Evolutionary conservation across 2,113 vertebrate genomes (phyloP).

Genomic region (Pachypanchax playfairii): DNA sequence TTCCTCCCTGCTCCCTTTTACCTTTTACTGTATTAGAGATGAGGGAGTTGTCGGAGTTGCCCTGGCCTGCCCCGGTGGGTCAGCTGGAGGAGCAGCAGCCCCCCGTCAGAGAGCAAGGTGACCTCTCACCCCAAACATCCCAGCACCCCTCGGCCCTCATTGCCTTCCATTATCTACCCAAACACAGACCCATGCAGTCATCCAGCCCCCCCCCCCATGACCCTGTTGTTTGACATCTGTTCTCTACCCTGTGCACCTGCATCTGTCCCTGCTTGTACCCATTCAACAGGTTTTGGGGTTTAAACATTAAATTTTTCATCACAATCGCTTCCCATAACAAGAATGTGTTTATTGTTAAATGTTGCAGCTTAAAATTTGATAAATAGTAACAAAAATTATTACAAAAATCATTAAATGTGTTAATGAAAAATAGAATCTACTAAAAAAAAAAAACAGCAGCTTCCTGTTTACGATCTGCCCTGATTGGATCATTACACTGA

Average conservation of each 20-base stretch:
- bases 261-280: constrained; percentile 15
- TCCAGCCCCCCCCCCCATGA: constrained; percentile 40
- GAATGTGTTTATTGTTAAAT: constrained; percentile 23
- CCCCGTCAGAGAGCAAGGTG: constrained; percentile 76
- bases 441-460: not conserved
- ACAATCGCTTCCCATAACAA: constrained; percentile 13
- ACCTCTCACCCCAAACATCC: constrained; percentile 64
- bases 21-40: constrained; percentile 71
- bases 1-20: constrained; percentile 18
- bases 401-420: not conserved
- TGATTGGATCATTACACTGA: constrained; percentile 23
- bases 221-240: constrained; percentile 59
- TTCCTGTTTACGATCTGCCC: constrained; percentile 7
- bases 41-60: constrained; percentile 75
- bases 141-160: not conserved
- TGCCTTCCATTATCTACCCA: constrained; percentile 19
- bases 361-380: constrained; percentile 27
- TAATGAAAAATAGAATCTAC: not conserved
- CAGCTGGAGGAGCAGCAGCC: constrained; percentile 76
- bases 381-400: constrained; percentile 8
- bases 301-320: constrained; percentile 5
- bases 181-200: constrained; percentile 16
- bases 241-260: constrained; percentile 11
- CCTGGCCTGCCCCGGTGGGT: constrained; percentile 79
- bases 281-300: constrained; percentile 4